Conservation (phyloP, 1,140 invertebrate species). For the Hyles vespertilio region DNA sequence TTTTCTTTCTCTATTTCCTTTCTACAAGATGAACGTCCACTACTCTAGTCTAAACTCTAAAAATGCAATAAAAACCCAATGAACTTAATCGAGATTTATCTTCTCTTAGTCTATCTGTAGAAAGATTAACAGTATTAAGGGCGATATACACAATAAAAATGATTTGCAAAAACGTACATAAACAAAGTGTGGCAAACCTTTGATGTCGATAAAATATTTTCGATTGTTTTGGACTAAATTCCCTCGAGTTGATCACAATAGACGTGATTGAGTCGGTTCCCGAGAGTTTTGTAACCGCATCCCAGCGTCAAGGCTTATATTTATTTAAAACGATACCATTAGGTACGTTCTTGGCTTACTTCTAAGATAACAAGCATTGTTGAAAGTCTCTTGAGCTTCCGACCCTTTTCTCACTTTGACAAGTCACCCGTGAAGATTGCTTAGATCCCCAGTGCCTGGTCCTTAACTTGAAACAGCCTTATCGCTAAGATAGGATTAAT, state of each 20-base stretch:
- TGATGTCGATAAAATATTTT: too few relatives aligned
- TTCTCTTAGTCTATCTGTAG: too few relatives aligned
- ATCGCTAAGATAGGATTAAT: constrained; percentile 70
- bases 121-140: too few relatives aligned
- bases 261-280: constrained; percentile 10
- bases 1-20: too few relatives aligned
- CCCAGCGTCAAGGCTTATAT: constrained; percentile 25
- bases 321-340: constrained; percentile 70
- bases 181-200: too few relatives aligned
- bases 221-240: background rate
- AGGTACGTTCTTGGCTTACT: constrained; percentile 61
- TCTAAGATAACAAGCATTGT: constrained; percentile 74
- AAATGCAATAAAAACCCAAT: too few relatives aligned
- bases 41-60: too few relatives aligned
- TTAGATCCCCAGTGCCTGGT: constrained; percentile 67
- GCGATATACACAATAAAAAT: too few relatives aligned
- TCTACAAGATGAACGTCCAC: too few relatives aligned
- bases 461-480: constrained; percentile 71
- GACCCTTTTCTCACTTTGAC: constrained; percentile 73
- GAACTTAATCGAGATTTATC: too few relatives aligned
- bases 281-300: constrained; percentile 13
- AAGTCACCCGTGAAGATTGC: constrained; percentile 74
- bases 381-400: constrained; percentile 68
- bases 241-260: constrained; percentile 9
- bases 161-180: too few relatives aligned